Percentiles rank a stretch among this genome's conserved stretches.
These are phyloP conservation scores for Mirounga angustirostris DNA, from an alignment of 2,113 vertebrate genomes.

Conservation along the genomic window DNA sequence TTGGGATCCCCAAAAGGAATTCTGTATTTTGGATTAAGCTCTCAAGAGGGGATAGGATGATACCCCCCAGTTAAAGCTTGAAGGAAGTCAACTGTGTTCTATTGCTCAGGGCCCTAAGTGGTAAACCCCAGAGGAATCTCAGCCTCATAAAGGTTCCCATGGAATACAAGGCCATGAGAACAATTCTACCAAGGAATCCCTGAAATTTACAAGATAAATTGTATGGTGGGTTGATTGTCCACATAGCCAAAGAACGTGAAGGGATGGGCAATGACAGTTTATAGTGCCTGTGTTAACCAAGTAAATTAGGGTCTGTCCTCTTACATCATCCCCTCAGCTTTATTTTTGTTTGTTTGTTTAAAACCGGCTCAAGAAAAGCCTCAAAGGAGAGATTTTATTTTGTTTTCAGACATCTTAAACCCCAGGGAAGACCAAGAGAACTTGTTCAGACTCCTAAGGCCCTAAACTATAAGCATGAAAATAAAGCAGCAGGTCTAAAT, in stretches of 20 bases:
- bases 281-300: neutral
- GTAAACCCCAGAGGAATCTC: neutral
- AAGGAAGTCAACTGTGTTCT: neutral
- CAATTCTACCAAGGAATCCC: neutral
- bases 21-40: constrained; percentile 7
- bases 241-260: neutral
- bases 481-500: constrained; percentile 59
- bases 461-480: constrained; percentile 47
- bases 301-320: neutral
- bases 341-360: neutral
- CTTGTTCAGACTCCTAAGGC: constrained; percentile 26
- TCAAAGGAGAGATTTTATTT: constrained; percentile 33
- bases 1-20: neutral
- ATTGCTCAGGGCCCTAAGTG: neutral
- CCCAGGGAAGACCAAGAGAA: constrained; percentile 36
- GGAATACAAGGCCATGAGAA: neutral
- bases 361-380: neutral
- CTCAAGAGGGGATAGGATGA: neutral
- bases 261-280: neutral
- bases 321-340: neutral
- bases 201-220: neutral
- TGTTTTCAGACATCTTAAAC: constrained; percentile 55
- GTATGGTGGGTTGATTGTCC: neutral
- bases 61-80: neutral
- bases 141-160: neutral